These are phyloP conservation scores for Scleropages formosus DNA, from an alignment of 2,797 vertebrate species.

Conservation along the genomic window DNA sequence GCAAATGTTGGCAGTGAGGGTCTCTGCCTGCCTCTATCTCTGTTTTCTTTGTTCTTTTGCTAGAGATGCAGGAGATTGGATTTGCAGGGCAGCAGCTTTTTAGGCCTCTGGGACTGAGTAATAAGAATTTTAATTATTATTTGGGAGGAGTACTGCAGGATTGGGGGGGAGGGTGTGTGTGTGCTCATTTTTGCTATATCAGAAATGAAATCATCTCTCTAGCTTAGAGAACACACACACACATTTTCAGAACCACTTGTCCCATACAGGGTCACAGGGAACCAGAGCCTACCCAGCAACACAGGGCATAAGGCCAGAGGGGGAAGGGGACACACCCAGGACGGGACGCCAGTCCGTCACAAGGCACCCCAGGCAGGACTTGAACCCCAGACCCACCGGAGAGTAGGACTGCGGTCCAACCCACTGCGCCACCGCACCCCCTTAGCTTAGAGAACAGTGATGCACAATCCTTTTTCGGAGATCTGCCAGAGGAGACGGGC, in stretches of 20 bases:
- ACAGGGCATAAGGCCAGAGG: too few species aligned
- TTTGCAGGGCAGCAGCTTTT: neutral
- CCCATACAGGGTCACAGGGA: too few species aligned
- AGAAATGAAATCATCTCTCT: neutral
- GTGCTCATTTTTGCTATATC: neutral
- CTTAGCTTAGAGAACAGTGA: too few species aligned
- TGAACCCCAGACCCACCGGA: too few species aligned
- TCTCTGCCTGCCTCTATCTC: neutral
- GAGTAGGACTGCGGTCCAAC: too few species aligned
- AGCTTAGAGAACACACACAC: constrained; percentile 17
- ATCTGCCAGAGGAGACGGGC: neutral
- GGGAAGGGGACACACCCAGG: too few species aligned
- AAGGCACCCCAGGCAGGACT: too few species aligned
- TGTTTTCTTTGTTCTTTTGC: constrained; percentile 26
- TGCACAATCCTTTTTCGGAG: neutral
- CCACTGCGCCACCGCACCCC: too few species aligned
- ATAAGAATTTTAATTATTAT: constrained; percentile 19
- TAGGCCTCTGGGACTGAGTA: neutral
- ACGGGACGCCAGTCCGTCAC: too few species aligned
- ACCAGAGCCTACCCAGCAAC: too few species aligned
- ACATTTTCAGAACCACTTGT: too few species aligned
- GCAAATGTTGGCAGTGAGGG: constrained; percentile 35
- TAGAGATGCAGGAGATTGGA: constrained; percentile 30
- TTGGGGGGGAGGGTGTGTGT: too few species aligned
- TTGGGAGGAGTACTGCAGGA: neutral